Conservation (phyloP, 2,113 vertebrate species). For the Himantopus leucocephalus region DNA sequence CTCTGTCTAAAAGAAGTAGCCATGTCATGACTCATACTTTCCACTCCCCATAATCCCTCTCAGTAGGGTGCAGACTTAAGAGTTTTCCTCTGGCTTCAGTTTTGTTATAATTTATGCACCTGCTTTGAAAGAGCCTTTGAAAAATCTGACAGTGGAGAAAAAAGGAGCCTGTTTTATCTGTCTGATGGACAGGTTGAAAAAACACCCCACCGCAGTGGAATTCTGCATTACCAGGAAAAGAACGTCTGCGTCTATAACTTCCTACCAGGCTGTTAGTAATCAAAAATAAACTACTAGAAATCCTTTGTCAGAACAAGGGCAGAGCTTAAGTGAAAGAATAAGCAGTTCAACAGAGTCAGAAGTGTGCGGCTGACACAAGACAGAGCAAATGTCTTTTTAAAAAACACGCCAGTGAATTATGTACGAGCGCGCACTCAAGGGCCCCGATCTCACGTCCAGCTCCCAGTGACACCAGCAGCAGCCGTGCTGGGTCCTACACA, state of each 20-base stretch:
- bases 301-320: slow-evolving; percentile 13
- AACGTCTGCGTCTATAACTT: background rate
- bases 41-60: slow-evolving; percentile 63
- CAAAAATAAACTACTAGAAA: slow-evolving; percentile 24
- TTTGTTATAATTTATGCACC: slow-evolving; percentile 68
- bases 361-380: background rate
- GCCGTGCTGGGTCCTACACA: fast-evolving
- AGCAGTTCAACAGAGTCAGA: background rate
- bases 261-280: background rate
- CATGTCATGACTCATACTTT: slow-evolving; percentile 62
- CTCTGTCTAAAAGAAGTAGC: slow-evolving; percentile 44
- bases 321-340: slow-evolving; percentile 8
- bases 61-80: slow-evolving; percentile 40
- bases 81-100: slow-evolving; percentile 52
- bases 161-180: background rate
- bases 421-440: fast-evolving
- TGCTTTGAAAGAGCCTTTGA: slow-evolving; percentile 54
- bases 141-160: slow-evolving; percentile 31
- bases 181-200: slow-evolving; percentile 14
- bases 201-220: background rate
- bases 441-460: background rate
- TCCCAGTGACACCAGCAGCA: background rate
- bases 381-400: background rate
- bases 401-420: background rate
- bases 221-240: background rate